These are phyloP conservation scores for Rachycentron canadum DNA, from an alignment of 2,797 vertebrate genomes.

Conservation along the genomic window DNA sequence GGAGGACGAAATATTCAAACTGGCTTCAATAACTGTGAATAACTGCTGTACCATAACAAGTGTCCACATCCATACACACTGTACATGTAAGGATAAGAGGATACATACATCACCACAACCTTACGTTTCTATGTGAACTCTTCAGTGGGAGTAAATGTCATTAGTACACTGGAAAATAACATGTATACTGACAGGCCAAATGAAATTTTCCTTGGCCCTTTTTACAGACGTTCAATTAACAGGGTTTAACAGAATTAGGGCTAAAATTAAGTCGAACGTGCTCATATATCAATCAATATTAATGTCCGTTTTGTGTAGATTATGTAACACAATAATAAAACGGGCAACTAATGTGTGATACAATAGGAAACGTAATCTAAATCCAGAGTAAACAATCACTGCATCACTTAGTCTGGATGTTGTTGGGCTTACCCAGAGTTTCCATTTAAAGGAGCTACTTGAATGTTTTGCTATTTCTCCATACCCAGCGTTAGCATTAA, in stretches of 20 bases:
- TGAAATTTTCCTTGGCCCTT: neutral
- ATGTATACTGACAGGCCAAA: neutral
- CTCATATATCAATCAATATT: too few species aligned
- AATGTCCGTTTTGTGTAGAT: too few species aligned
- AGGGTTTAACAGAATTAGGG: too few species aligned
- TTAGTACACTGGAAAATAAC: neutral
- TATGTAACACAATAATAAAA: too few species aligned
- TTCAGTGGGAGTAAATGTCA: neutral
- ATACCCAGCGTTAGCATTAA: too few species aligned
- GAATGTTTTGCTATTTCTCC: too few species aligned
- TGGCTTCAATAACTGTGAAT: neutral
- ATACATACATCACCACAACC: neutral
- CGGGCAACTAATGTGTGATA: too few species aligned
- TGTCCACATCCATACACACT: neutral
- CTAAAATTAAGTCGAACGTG: too few species aligned
- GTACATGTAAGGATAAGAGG: neutral
- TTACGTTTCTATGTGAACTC: neutral
- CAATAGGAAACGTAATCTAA: too few species aligned
- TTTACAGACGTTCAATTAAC: too few species aligned
- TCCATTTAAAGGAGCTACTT: too few species aligned
- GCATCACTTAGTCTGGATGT: neutral
- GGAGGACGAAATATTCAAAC: neutral
- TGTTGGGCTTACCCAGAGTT: too few species aligned
- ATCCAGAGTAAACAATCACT: neutral
- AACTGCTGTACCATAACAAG: neutral